Percentiles rank a stretch among this genome's conserved stretches.
phyloP scores from a whole-genome alignment of 2,113 vertebrate species.

The Bos taurus region ARS-UCD2.0 NC_037332.1:84278001-84278500 shows the following conservation, averaged over 20 bases:
- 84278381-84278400: background rate
- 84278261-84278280: background rate
- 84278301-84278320: background rate
- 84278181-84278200: background rate
- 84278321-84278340: background rate
- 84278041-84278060: background rate
- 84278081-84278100: background rate
- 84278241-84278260: background rate
- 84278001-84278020: background rate
- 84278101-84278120: background rate
- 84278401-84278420: background rate
- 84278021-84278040: background rate
- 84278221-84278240: background rate
- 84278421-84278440: background rate
- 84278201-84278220: background rate
- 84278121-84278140: background rate
- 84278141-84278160: background rate
- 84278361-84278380: background rate
- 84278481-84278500: background rate
- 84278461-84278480: background rate
- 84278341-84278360: slow-evolving; percentile 9
- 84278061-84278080: background rate
- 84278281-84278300: background rate
- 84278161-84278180: background rate
- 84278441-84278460: background rate